Evolutionary conservation across 2,113 vertebrate species (phyloP).

Genomic region (Ia io): DNA sequence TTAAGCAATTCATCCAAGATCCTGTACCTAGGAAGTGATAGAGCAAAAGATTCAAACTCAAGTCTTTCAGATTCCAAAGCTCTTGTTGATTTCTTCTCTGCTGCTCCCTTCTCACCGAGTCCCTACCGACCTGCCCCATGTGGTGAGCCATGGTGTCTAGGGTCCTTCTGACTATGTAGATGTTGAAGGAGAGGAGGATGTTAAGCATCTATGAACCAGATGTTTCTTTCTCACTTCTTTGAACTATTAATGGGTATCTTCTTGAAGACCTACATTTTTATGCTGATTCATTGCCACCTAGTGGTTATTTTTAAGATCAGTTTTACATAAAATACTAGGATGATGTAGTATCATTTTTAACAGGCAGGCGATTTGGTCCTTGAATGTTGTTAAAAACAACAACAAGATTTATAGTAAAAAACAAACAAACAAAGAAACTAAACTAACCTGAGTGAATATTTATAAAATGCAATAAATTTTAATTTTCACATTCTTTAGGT

Average conservation of each 20-base stretch:
- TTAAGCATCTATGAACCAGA: background rate
- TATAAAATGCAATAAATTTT: background rate
- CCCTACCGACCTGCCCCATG: background rate
- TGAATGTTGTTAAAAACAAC: background rate
- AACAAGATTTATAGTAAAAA: background rate
- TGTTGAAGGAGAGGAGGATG: background rate
- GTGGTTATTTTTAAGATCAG: slow-evolving; percentile 67
- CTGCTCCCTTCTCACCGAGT: no score
- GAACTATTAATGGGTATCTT: background rate
- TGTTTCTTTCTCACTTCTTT: background rate
- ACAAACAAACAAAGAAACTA: background rate
- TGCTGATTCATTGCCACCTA: slow-evolving; percentile 83
- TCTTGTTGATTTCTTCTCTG: background rate
- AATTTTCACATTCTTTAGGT: background rate
- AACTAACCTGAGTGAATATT: background rate
- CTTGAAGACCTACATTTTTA: slow-evolving; percentile 33
- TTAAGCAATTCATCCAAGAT: background rate
- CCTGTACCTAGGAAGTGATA: fast-evolving
- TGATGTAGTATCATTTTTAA: background rate
- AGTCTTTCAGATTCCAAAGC: background rate
- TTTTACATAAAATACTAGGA: slow-evolving; percentile 49
- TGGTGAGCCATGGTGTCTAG: background rate
- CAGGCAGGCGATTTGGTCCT: background rate
- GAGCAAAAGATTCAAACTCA: background rate
- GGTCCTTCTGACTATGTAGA: background rate